Percentiles rank a stretch among this genome's conserved stretches.
These are phyloP conservation scores for Eristalinus sepulchralis DNA, from an alignment of 2,888 invertebrate species.

Conservation along the genomic window DNA sequence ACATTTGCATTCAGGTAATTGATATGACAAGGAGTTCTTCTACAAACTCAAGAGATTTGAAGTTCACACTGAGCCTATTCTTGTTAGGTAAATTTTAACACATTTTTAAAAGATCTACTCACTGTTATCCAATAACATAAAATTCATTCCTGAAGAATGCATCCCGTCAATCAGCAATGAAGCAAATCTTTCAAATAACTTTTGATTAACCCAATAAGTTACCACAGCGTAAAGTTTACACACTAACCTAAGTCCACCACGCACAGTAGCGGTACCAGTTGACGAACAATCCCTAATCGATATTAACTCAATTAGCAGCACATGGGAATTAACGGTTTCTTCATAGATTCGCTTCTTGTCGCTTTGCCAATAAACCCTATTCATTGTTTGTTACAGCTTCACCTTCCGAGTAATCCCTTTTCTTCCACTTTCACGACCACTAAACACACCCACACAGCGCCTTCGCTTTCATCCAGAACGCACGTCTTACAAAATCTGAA, in stretches of 20 bases:
- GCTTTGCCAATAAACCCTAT: background rate
- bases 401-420: background rate
- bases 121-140: no score
- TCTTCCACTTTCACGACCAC: background rate
- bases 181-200: background rate
- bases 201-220: background rate
- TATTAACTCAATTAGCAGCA: background rate
- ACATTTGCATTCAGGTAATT: no score
- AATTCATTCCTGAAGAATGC: background rate
- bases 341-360: background rate
- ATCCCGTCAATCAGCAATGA: background rate
- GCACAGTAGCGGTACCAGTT: background rate
- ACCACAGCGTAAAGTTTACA: background rate
- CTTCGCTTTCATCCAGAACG: background rate
- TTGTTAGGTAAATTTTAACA: no score
- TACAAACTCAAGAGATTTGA: no score
- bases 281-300: background rate
- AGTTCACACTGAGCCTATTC: no score
- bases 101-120: no score
- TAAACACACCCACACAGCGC: background rate
- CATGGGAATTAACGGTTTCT: background rate
- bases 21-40: no score
- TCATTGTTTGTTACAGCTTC: background rate
- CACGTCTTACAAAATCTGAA: conserved; percentile 3
- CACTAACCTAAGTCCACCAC: background rate